Conservation (phyloP, 2,797 vertebrate genomes). For the Alosa sapidissima region DNA sequence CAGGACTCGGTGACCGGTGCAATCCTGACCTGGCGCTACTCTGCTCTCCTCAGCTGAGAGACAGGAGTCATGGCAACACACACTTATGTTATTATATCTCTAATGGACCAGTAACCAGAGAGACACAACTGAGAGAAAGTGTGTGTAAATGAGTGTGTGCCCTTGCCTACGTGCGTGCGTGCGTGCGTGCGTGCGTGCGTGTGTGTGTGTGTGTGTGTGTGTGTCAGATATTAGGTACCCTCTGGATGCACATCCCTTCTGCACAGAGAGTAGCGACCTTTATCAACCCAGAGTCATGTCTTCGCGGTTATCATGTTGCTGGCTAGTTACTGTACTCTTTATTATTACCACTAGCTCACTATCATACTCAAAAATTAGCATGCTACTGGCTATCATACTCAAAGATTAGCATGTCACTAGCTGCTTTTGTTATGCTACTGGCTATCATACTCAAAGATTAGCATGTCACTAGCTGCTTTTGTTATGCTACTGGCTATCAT, state of each 20-base stretch:
- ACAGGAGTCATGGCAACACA: conserved; percentile 1
- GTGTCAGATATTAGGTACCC: neutral
- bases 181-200: neutral
- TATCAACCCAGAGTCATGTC: too few species aligned
- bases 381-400: too few species aligned
- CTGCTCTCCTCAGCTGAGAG: neutral
- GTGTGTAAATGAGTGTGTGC: neutral
- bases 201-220: neutral
- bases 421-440: too few species aligned
- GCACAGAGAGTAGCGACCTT: too few species aligned
- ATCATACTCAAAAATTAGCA: too few species aligned
- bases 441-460: too few species aligned
- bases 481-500: too few species aligned
- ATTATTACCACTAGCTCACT: too few species aligned
- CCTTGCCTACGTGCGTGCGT: neutral
- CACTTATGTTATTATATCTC: conserved; percentile 2
- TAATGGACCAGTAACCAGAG: neutral
- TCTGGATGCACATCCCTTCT: neutral
- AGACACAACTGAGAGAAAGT: neutral
- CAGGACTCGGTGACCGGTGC: neutral
- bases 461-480: too few species aligned
- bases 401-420: too few species aligned
- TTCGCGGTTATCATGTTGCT: too few species aligned
- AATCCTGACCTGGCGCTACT: neutral
- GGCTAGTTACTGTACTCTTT: too few species aligned